A percentile compares a stretch with the other conserved stretches of the same genome.
Evolutionary conservation across 2,113 vertebrate species (phyloP).

Genomic region (Thalassarche chlororhynchos): DNA sequence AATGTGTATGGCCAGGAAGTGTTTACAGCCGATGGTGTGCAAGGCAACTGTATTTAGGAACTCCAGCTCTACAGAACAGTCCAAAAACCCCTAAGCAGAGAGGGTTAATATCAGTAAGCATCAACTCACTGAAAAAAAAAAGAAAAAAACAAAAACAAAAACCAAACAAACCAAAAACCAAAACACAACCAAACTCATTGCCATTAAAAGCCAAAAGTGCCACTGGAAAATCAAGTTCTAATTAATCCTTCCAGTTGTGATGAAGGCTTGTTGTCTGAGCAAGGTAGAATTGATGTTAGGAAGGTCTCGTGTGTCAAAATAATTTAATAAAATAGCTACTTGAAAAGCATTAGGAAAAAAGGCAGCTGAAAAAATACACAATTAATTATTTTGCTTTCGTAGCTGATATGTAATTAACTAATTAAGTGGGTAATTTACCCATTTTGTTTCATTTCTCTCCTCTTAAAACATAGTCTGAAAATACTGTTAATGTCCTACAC

Average conservation of each 20-base stretch:
- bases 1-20: background rate
- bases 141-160: too few relatives aligned
- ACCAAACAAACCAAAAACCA: too few relatives aligned
- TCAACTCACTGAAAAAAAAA: background rate
- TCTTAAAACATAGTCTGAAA: background rate
- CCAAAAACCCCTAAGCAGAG: background rate
- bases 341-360: background rate
- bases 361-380: background rate
- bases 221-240: background rate
- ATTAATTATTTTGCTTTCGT: conserved; percentile 1
- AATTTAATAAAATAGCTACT: background rate
- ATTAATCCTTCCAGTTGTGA: background rate
- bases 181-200: background rate
- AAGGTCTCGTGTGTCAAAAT: background rate
- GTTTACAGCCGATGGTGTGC: background rate
- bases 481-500: background rate
- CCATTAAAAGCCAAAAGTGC: background rate
- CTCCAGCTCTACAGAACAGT: background rate
- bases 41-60: background rate
- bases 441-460: background rate
- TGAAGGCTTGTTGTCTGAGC: background rate
- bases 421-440: background rate
- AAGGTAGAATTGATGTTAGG: background rate
- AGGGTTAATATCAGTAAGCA: background rate
- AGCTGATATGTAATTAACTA: background rate